These are phyloP conservation scores for Falco punctatus DNA, from an alignment of 2,113 vertebrate species.

Conservation along the genomic window DNA sequence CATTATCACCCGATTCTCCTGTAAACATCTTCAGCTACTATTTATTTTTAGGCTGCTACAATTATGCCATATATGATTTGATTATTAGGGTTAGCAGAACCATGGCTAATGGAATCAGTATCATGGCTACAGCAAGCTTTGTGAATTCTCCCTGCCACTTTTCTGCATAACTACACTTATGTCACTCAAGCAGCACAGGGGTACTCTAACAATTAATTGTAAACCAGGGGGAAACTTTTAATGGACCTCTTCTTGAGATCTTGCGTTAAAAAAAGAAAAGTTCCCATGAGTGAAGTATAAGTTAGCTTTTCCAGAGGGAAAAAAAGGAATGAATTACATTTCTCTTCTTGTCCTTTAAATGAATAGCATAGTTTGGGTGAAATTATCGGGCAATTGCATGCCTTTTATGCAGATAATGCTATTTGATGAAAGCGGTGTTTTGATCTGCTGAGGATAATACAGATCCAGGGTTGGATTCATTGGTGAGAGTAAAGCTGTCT, in stretches of 20 bases:
- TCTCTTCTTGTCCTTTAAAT: constrained; percentile 91
- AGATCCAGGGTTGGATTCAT: constrained; percentile 90
- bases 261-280: constrained; percentile 78
- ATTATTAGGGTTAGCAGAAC: constrained; percentile 73
- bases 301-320: constrained; percentile 74
- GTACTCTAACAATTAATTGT: constrained; percentile 76
- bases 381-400: constrained; percentile 93
- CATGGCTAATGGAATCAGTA: constrained; percentile 78
- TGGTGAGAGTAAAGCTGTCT: constrained; percentile 97
- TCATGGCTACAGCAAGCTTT: constrained; percentile 67
- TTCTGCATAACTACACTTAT: constrained; percentile 76
- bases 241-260: constrained; percentile 77
- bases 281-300: constrained; percentile 80
- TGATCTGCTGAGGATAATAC: constrained; percentile 96
- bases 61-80: constrained; percentile 70
- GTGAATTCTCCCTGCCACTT: constrained; percentile 68
- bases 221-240: constrained; percentile 70
- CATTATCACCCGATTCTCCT: background rate
- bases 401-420: constrained; percentile 99
- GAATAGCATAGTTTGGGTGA: constrained; percentile 91
- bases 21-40: constrained; percentile 5
- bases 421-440: constrained; percentile 95
- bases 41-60: constrained; percentile 56
- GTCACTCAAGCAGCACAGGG: constrained; percentile 68
- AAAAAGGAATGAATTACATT: constrained; percentile 84